phyloP scores from a whole-genome alignment of 2,113 vertebrate genomes.

The Antennarius striatus region DNA sequence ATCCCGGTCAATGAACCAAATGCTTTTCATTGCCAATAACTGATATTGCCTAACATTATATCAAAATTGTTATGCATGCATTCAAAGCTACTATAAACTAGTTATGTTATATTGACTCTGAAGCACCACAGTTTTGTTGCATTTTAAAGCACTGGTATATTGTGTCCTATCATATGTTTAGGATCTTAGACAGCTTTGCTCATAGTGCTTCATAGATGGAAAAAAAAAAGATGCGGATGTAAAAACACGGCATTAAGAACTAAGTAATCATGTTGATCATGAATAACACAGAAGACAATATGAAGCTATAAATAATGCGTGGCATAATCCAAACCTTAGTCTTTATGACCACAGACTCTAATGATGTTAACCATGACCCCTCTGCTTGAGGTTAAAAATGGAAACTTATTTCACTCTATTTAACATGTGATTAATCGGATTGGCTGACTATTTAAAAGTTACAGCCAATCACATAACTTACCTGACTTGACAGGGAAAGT shows the following conservation, averaged over 20 bases:
- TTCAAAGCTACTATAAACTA: not conserved
- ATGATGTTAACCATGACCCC: too few species aligned
- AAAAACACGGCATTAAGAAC: not conserved
- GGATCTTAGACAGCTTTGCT: not conserved
- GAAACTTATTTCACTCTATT: too few species aligned
- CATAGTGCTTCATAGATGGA: not conserved
- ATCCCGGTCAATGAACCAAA: conserved; percentile 30
- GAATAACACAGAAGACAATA: not conserved
- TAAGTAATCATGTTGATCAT: not conserved
- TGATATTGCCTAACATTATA: not conserved
- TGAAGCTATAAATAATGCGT: not conserved
- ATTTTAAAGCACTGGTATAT: not conserved
- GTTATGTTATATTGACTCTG: too few species aligned
- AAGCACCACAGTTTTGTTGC: too few species aligned
- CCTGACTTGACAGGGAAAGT: too few species aligned
- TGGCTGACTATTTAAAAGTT: too few species aligned
- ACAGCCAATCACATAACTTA: too few species aligned
- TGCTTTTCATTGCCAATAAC: conserved; percentile 14
- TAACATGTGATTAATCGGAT: too few species aligned
- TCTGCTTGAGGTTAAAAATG: too few species aligned
- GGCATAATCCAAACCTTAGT: not conserved
- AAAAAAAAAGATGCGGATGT: not conserved
- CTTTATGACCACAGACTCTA: too few species aligned
- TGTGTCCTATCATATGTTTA: not conserved
- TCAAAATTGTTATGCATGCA: conserved; percentile 1